phyloP scores from a whole-genome alignment of 2,113 vertebrate species.

The Zootoca vivipara region DNA sequence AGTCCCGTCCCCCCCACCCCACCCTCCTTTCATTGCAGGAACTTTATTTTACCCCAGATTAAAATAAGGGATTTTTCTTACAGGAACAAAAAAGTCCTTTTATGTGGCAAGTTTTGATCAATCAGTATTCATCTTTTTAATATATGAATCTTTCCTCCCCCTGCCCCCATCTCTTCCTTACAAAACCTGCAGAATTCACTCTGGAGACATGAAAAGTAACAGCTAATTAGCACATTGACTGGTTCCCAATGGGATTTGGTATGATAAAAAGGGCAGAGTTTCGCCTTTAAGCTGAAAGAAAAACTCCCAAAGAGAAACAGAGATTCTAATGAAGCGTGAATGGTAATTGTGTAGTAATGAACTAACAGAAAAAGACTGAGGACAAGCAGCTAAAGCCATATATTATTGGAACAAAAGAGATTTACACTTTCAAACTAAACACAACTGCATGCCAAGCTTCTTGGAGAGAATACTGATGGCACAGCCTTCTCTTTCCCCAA shows the following conservation, averaged over 20 bases:
- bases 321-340: conserved; percentile 98
- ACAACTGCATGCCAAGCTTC: conserved; percentile 91
- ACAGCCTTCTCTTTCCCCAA: conserved; percentile 82
- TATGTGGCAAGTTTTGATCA: conserved; percentile 65
- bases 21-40: conserved; percentile 15
- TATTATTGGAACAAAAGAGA: conserved; percentile 97
- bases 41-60: conserved; percentile 59
- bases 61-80: conserved; percentile 66
- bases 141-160: conserved; percentile 70
- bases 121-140: conserved; percentile 76
- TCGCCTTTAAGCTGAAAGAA: conserved; percentile 63
- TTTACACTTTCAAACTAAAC: conserved; percentile 99
- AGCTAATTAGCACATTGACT: conserved; percentile 96
- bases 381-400: conserved; percentile 96
- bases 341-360: conserved; percentile 99
- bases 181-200: conserved; percentile 72
- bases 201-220: conserved; percentile 90
- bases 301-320: conserved; percentile 84
- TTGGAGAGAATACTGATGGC: conserved; percentile 91
- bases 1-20: conserved; percentile 39
- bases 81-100: conserved; percentile 57
- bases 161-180: conserved; percentile 9
- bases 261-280: conserved; percentile 88
- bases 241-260: conserved; percentile 88
- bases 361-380: conserved; percentile 98